Conservation (phyloP, 2,113 vertebrate species). For the Plecturocebus donacophilus region DNA sequence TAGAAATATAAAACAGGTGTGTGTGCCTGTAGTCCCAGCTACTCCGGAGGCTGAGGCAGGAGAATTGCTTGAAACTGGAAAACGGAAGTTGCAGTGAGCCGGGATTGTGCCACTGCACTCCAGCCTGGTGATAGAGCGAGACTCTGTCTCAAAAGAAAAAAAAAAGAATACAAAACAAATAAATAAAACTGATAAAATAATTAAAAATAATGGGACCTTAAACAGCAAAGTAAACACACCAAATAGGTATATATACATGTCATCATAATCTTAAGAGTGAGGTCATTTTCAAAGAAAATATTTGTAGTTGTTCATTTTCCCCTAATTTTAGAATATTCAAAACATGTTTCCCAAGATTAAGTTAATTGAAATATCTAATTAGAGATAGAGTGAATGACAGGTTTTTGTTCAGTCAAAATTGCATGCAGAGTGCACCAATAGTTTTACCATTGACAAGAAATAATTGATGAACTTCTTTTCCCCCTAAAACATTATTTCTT, state of each 20-base stretch:
- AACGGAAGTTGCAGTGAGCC: too few species aligned
- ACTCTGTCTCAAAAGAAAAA: too few species aligned
- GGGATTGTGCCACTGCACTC: too few species aligned
- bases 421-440: background rate
- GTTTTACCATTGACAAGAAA: background rate
- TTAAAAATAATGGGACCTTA: background rate
- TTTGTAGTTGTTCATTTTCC: background rate
- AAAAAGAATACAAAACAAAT: background rate
- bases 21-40: too few species aligned
- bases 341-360: background rate
- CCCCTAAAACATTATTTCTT: background rate
- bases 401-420: constrained; percentile 12
- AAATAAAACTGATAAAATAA: background rate
- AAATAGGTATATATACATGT: background rate
- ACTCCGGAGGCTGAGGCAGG: too few species aligned
- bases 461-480: constrained; percentile 23
- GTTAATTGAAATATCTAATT: background rate
- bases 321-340: background rate
- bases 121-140: too few species aligned
- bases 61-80: too few species aligned
- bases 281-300: background rate
- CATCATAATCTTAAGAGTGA: background rate
- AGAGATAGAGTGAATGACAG: background rate
- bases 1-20: background rate
- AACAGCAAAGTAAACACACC: background rate